Base-by-base conservation (phyloP, 2,888 invertebrate species). In the Hemicrepidius hirtus region DNA sequence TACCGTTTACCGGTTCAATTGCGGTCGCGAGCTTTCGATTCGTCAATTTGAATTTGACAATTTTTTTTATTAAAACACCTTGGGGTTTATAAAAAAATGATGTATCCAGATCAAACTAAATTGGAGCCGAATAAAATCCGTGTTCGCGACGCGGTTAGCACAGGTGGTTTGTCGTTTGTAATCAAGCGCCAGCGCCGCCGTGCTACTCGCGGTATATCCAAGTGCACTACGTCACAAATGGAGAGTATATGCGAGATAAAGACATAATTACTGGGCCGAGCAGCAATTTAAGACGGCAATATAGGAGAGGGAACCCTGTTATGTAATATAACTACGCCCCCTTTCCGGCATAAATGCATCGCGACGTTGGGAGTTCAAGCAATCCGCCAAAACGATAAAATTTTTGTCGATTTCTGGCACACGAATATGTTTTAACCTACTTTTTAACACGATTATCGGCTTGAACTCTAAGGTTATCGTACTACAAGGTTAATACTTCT, bases 211-310 rank as follows among this genome's bases (percentile, higher is more conserved):
- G 62, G 66, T 62, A 53, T 55, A 66, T 44, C 66, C 40, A 50
- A 46, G 18, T 32, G n/a, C 21, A 60, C 59, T 50, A 70, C 70
- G 73, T 70, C 75, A 73, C 59, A 55, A 57, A 65, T 65, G 65
- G 59, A 73, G 66, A 65, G 67, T 66, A 70, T 62, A 75, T 71
- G 70, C 66, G 64, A 75, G 75, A 76, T 75, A 76, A 76, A 73
- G 73, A 73, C 68, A 74, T 76, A 75, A 76, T 76, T 75, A 71
- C 67, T 73, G 73, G 69, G 68, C 70, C 73, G 73, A 73, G 64
- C 67, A 68, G 71, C 76, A 75, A 76, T 75, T 76, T 76, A 75
- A 76, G 76, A 76, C 68, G 66, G 60, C 53, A 68, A 21, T 69
- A 60, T 16, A 64, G 55, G 73, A 73, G 73, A 69, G 73, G 73